phyloP scores from a whole-genome alignment of 2,113 vertebrate species.

The Archocentrus centrarchus region DNA sequence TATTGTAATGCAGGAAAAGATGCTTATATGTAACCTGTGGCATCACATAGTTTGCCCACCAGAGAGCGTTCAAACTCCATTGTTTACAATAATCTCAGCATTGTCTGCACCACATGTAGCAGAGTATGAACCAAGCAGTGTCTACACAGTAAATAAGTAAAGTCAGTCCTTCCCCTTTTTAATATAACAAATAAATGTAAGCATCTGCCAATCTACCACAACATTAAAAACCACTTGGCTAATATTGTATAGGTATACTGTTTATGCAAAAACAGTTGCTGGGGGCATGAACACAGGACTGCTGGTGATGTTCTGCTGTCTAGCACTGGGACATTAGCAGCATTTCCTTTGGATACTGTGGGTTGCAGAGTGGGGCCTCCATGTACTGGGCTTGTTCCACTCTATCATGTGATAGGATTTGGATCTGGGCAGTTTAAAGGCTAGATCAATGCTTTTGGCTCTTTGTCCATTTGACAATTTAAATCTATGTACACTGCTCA shows the following conservation, averaged over 20 bases:
- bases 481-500: not conserved
- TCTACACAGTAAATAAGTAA: not conserved
- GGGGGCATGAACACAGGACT: not conserved
- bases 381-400: not conserved
- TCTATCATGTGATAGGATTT: not conserved
- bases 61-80: not conserved
- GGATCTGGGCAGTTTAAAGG: not conserved
- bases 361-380: not conserved
- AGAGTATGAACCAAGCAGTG: not conserved
- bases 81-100: not conserved
- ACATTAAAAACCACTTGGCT: not conserved
- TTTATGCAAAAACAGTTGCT: not conserved
- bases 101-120: not conserved
- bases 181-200: not conserved
- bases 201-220: not conserved
- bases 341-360: not conserved
- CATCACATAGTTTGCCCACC: not conserved
- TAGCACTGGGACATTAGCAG: not conserved
- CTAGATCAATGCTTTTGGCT: not conserved
- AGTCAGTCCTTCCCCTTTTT: not conserved
- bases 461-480: not conserved
- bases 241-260: not conserved
- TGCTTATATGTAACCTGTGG: not conserved
- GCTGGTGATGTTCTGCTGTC: not conserved
- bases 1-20: not conserved